Percentiles rank a stretch among this genome's conserved stretches.
phyloP scores from a whole-genome alignment of 2,888 invertebrate species.

The Campoletis raptor region DNA sequence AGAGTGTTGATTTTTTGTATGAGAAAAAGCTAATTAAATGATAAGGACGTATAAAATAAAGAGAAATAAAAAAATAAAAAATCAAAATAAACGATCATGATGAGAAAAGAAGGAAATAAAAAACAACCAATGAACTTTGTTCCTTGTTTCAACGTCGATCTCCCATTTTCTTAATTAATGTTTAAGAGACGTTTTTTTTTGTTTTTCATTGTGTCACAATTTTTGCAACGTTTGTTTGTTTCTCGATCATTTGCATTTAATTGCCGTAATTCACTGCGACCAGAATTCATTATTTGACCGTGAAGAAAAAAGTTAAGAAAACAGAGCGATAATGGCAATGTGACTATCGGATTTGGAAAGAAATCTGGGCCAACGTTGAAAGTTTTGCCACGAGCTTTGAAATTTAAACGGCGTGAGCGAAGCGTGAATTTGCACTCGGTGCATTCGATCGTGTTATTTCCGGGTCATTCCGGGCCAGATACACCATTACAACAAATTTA shows the following conservation, averaged over 20 bases:
- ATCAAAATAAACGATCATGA: conserved; percentile 8
- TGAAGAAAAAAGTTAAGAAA: not conserved
- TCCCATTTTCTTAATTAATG: not conserved
- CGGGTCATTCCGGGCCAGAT: conserved; percentile 6
- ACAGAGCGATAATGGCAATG: not conserved
- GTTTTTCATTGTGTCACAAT: not conserved
- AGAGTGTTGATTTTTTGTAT: conserved; percentile 38
- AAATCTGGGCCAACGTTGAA: not conserved
- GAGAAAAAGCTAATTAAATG: conserved; percentile 51
- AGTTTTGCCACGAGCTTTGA: conserved; percentile 26
- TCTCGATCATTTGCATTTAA: not conserved
- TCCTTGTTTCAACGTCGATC: not conserved
- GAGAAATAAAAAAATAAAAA: conserved; percentile 26
- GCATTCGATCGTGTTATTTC: conserved; percentile 35
- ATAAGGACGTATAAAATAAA: conserved; percentile 11
- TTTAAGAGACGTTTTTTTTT: not conserved
- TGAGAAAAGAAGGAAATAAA: conserved; percentile 2
- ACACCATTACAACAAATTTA: conserved; percentile 1
- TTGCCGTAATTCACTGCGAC: conserved; percentile 10
- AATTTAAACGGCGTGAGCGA: conserved; percentile 56
- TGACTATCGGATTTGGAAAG: not conserved
- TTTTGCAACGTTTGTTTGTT: conserved; percentile 9
- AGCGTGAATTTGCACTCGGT: conserved; percentile 58
- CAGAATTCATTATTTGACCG: not conserved
- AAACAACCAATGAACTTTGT: not conserved